Evolutionary conservation across 2,113 vertebrate genomes (phyloP), one percentile per base, ranked within the genome.

Genomic region (Acanthochromis polyacanthus): DNA sequence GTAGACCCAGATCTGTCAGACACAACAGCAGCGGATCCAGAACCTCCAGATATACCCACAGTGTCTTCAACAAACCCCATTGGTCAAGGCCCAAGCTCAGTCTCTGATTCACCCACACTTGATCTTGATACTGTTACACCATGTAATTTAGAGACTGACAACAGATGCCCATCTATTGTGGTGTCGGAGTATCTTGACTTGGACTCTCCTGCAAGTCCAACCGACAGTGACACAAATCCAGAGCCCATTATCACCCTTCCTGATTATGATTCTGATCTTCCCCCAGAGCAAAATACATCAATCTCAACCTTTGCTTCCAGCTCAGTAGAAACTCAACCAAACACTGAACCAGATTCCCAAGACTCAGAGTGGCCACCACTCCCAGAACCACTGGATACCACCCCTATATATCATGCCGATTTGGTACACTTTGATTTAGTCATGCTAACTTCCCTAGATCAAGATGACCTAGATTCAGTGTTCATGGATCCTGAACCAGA

Each of bases 371-470:
- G 94, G 84, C 93, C 93, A 30, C 93, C 93, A 7, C 88, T 94
- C 70, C 93, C 94, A 48, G 94, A 94, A 83, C 89, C 93, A 0
- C 77, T 93, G 32, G 91, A 93, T 10, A 83, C 87, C 46, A 75
- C 85, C 8, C 72, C 85, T 9, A 90, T 92, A 66, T 94, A 83
- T 62, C 91, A 92, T 22, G 58, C 93, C 3, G 93, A 94, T 85
- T 78, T 92, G 14, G 93, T 94, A 59, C 93, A 94, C 75, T 93
- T 94, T 88, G 93, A 95, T 80, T 78, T 93, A 52, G 93, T 94
- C 28, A 95, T 93, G 88, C 83, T 95, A 65, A 95, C 90, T 30
- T 94, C 93, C 7, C 46, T 93, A 20, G 93, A 94, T 84, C 92
- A 94, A 83, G 92, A 93, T 71, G 93, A 94, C 81, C 93, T 94